Conservation (phyloP, 2,888 invertebrate species). For the Pollenia labialis region DNA sequence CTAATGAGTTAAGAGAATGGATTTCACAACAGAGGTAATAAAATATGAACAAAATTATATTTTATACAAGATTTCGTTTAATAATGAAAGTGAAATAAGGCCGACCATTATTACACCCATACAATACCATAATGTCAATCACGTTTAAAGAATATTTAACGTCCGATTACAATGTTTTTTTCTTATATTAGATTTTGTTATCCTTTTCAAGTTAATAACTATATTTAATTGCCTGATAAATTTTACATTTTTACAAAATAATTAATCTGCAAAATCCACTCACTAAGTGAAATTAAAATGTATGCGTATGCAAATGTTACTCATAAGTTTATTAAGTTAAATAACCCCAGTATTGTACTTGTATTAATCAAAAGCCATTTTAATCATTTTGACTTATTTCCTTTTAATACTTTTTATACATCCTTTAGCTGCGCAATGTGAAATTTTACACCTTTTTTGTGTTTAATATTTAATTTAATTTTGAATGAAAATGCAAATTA, state of each 20-base stretch:
- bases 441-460: slow-evolving; percentile 34
- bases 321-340: background rate
- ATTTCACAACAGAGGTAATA: too few relatives aligned
- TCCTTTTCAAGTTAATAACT: background rate
- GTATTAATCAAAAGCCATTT: background rate
- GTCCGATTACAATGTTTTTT: too few relatives aligned
- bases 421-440: slow-evolving; percentile 38
- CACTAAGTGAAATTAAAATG: background rate
- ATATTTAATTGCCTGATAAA: background rate
- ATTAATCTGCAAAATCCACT: background rate
- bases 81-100: too few relatives aligned
- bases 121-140: too few relatives aligned
- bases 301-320: background rate
- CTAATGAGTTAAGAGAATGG: too few relatives aligned
- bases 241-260: background rate
- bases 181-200: too few relatives aligned
- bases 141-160: too few relatives aligned
- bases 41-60: too few relatives aligned
- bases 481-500: slow-evolving; percentile 3
- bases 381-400: slow-evolving; percentile 7
- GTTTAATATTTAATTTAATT: slow-evolving; percentile 28
- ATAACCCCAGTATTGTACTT: background rate
- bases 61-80: too few relatives aligned
- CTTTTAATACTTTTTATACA: slow-evolving; percentile 22
- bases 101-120: too few relatives aligned